phyloP scores from a whole-genome alignment of 2,888 invertebrate genomes.

The Drepana falcataria region DNA sequence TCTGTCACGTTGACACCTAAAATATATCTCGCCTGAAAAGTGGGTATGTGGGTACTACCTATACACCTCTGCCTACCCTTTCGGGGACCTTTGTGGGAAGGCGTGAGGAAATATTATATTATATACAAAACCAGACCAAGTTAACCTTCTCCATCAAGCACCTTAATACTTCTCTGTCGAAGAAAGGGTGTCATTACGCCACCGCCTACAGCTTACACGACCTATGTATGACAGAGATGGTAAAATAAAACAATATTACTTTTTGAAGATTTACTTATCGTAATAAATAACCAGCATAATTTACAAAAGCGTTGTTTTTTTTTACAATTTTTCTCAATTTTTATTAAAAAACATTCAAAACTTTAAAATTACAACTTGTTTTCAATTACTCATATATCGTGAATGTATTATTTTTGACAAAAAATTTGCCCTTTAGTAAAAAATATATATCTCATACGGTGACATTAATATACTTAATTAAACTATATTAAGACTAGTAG shows the following conservation, averaged over 20 bases:
- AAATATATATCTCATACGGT: slow-evolving; percentile 18
- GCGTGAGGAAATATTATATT: too few relatives aligned
- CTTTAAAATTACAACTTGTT: slow-evolving; percentile 31
- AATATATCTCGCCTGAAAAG: too few relatives aligned
- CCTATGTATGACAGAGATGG: too few relatives aligned
- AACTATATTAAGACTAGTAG: slow-evolving; percentile 7
- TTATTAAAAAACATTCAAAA: slow-evolving; percentile 44
- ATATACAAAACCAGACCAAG: too few relatives aligned
- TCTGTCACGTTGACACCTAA: too few relatives aligned
- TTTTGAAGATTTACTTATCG: slow-evolving; percentile 69
- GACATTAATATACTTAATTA: slow-evolving; percentile 27
- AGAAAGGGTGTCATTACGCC: too few relatives aligned
- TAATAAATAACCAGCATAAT: slow-evolving; percentile 74
- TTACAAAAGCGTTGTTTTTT: slow-evolving; percentile 65
- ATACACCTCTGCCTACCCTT: too few relatives aligned
- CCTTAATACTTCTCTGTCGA: too few relatives aligned
- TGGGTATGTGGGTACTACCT: too few relatives aligned
- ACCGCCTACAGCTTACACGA: too few relatives aligned
- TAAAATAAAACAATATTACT: slow-evolving; percentile 45
- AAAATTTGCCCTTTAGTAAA: slow-evolving; percentile 17
- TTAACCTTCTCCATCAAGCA: too few relatives aligned
- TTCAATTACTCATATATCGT: slow-evolving; percentile 21
- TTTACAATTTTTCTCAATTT: slow-evolving; percentile 35
- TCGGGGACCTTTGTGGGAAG: too few relatives aligned
- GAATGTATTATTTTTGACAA: slow-evolving; percentile 17